phyloP scores from a whole-genome alignment of 2,888 invertebrate species.

The Parapristionchus giblindavisi region DNA sequence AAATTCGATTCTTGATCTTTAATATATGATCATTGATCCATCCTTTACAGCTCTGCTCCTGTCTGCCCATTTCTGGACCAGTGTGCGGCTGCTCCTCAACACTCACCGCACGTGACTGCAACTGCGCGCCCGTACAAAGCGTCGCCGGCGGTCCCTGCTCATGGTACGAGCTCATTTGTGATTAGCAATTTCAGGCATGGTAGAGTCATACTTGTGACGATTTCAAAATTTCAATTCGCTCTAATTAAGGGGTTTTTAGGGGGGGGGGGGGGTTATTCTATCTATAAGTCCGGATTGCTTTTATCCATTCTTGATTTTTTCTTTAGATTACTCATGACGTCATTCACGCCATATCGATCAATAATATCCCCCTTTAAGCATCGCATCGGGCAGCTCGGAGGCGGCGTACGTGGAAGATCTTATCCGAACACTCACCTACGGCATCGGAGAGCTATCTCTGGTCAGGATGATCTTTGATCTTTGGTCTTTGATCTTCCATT shows the following conservation, averaged over 20 bases:
- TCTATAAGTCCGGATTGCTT: too few species aligned
- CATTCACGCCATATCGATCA: too few species aligned
- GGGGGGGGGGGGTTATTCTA: neutral
- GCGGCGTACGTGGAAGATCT: constrained; percentile 38
- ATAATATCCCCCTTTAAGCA: constrained; percentile 27
- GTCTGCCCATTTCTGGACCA: constrained; percentile 37
- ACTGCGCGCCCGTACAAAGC: constrained; percentile 34
- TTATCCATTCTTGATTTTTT: too few species aligned
- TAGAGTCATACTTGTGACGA: neutral
- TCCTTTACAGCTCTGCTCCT: constrained; percentile 33
- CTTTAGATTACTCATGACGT: too few species aligned
- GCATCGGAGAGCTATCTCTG: too few species aligned
- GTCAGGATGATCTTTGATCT: neutral
- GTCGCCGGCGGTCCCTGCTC: constrained; percentile 36
- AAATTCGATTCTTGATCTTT: neutral
- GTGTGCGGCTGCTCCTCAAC: constrained; percentile 38
- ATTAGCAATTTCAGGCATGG: neutral
- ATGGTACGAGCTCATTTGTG: constrained; percentile 1
- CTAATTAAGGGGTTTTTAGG: neutral
- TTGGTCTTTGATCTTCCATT: neutral
- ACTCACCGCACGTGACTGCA: constrained; percentile 28
- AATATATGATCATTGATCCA: too few species aligned
- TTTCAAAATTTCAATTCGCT: neutral
- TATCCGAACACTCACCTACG: constrained; percentile 20
- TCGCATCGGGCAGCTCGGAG: constrained; percentile 31